Percentiles rank a stretch among this genome's conserved stretches.
These are phyloP conservation scores for Takifugu ocellatus DNA, from an alignment of 2,797 vertebrate species.

Conservation along the genomic window DNA sequence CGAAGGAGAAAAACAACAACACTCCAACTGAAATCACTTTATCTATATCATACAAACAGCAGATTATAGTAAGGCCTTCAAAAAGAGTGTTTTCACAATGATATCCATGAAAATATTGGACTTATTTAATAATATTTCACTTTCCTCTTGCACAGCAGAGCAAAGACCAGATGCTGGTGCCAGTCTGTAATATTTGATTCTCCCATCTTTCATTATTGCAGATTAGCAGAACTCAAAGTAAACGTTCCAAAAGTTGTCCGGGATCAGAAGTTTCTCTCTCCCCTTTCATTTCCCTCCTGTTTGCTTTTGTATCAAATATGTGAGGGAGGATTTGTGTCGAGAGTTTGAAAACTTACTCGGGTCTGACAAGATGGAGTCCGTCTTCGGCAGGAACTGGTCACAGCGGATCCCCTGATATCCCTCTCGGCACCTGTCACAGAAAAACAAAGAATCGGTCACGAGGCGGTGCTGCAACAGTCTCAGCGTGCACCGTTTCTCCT, in stretches of 20 bases:
- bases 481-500: too few relatives aligned
- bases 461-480: slow-evolving; percentile 3
- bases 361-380: slow-evolving; percentile 96
- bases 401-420: slow-evolving; percentile 98
- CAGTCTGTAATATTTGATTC: background rate
- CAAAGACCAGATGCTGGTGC: background rate
- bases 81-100: too few relatives aligned
- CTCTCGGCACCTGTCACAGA: slow-evolving; percentile 88
- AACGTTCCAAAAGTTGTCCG: background rate
- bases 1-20: too few relatives aligned
- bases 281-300: background rate
- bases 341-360: slow-evolving; percentile 82
- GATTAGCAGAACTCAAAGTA: background rate
- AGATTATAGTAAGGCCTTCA: too few relatives aligned
- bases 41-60: too few relatives aligned
- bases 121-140: background rate
- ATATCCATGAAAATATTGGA: too few relatives aligned
- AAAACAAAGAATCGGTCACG: background rate
- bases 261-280: background rate
- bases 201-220: background rate
- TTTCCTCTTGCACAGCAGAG: slow-evolving; percentile 7
- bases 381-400: slow-evolving; percentile 98
- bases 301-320: background rate
- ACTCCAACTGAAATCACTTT: too few relatives aligned
- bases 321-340: too few relatives aligned